A percentile compares a stretch with the other conserved stretches of the same genome.
Evolutionary conservation across 2,113 vertebrate species (phyloP).

Genomic region (Pseudopodoces humilis): DNA sequence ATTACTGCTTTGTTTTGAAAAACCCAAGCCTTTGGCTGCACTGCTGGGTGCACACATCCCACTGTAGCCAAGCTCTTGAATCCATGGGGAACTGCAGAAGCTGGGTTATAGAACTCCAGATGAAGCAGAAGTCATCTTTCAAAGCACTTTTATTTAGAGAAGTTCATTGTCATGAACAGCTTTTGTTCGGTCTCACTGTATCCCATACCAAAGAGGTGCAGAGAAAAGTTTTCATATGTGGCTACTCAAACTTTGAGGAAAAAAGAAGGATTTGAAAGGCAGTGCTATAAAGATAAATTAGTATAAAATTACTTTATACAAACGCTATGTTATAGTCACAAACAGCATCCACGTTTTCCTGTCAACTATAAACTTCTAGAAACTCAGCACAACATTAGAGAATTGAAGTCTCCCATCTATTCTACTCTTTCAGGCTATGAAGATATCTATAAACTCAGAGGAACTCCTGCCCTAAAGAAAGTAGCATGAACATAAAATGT

Average conservation of each 20-base stretch:
- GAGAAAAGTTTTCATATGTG: neutral
- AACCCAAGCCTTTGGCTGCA: neutral
- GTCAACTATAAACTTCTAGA: neutral
- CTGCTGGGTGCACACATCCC: neutral
- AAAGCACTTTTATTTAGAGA: neutral
- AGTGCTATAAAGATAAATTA: neutral
- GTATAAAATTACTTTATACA: neutral
- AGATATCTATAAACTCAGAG: neutral
- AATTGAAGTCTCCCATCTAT: neutral
- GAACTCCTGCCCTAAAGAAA: neutral
- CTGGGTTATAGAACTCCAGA: neutral
- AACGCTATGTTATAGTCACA: neutral
- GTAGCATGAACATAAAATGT: rapidly evolving
- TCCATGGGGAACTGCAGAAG: neutral
- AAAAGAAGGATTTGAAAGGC: neutral
- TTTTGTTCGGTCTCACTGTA: neutral
- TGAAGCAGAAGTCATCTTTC: neutral
- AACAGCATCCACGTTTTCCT: neutral
- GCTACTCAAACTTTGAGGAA: neutral
- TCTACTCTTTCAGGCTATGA: neutral
- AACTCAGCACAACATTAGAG: neutral
- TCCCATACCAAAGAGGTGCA: neutral
- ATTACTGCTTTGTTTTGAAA: neutral
- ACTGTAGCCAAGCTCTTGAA: neutral
- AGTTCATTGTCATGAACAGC: neutral